These are phyloP conservation scores for Vannuccia rotundouncinata DNA, from an alignment of 2,888 invertebrate genomes.

Conservation along the genomic window DNA sequence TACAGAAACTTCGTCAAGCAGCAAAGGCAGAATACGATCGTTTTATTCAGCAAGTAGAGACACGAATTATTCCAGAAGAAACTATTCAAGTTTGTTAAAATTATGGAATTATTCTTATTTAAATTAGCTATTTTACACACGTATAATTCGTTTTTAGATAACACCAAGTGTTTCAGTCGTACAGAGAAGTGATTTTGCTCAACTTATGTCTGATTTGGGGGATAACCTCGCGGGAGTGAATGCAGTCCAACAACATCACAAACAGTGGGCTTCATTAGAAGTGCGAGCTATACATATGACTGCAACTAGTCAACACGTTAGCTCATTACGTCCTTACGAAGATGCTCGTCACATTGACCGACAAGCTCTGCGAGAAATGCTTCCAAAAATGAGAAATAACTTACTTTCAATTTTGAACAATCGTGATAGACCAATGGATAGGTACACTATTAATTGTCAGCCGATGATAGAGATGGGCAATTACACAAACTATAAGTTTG, in stretches of 20 bases:
- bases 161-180: constrained; percentile 4
- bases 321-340: neutral
- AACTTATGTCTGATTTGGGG: constrained; percentile 15
- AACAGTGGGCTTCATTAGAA: neutral
- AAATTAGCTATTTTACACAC: no score
- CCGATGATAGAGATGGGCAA: constrained; percentile 39
- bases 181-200: neutral
- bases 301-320: neutral
- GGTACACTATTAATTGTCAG: constrained; percentile 25
- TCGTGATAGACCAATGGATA: constrained; percentile 12
- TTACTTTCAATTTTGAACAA: constrained; percentile 13
- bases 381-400: constrained; percentile 33
- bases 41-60: constrained; percentile 21
- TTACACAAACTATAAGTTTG: constrained; percentile 36
- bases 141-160: neutral
- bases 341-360: constrained; percentile 21
- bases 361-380: constrained; percentile 25
- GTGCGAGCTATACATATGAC: neutral
- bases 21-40: constrained; percentile 36
- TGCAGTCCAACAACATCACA: constrained; percentile 5
- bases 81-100: neutral
- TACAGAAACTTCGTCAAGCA: constrained; percentile 37
- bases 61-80: neutral
- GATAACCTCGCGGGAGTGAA: neutral
- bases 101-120: no score